Conservation (phyloP, 2,113 vertebrate species). For the Chaenocephalus aceratus region DNA sequence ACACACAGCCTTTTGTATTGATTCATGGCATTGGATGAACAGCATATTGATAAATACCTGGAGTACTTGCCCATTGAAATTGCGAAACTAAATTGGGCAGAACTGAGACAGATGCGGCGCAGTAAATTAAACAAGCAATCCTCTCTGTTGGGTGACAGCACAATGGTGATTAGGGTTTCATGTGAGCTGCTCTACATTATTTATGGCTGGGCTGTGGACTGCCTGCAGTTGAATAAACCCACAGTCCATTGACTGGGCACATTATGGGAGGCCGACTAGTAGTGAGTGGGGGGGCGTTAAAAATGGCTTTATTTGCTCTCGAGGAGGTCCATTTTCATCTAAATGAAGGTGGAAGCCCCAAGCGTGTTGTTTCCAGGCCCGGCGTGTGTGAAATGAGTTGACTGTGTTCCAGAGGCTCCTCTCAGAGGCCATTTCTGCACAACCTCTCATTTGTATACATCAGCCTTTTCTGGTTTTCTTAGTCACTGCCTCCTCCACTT, state of each 20-base stretch:
- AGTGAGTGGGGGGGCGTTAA: slow-evolving; percentile 68
- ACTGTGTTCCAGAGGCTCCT: slow-evolving; percentile 43
- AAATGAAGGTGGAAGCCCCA: slow-evolving; percentile 78
- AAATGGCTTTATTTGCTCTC: slow-evolving; percentile 82
- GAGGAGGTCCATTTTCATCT: slow-evolving; percentile 82
- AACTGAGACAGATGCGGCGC: slow-evolving; percentile 82
- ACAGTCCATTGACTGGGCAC: slow-evolving; percentile 84
- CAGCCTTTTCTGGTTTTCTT: slow-evolving; percentile 47
- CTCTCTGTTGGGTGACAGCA: slow-evolving; percentile 83
- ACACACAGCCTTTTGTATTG: slow-evolving; percentile 59
- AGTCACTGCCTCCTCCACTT: slow-evolving; percentile 40
- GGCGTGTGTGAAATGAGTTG: slow-evolving; percentile 74
- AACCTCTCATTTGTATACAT: slow-evolving; percentile 58
- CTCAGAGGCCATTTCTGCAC: slow-evolving; percentile 47
- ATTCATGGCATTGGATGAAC: slow-evolving; percentile 70
- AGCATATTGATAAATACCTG: slow-evolving; percentile 80
- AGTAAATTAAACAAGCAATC: slow-evolving; percentile 86
- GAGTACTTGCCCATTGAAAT: slow-evolving; percentile 71
- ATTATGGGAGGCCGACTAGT: slow-evolving; percentile 73
- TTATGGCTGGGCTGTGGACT: slow-evolving; percentile 79
- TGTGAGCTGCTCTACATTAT: slow-evolving; percentile 81
- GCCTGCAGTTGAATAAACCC: slow-evolving; percentile 82
- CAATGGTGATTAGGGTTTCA: slow-evolving; percentile 84
- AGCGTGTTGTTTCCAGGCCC: slow-evolving; percentile 73
- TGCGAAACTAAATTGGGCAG: slow-evolving; percentile 82